Conservation (phyloP, 2,888 invertebrate genomes). For the Lithophane semibrunnea region DNA sequence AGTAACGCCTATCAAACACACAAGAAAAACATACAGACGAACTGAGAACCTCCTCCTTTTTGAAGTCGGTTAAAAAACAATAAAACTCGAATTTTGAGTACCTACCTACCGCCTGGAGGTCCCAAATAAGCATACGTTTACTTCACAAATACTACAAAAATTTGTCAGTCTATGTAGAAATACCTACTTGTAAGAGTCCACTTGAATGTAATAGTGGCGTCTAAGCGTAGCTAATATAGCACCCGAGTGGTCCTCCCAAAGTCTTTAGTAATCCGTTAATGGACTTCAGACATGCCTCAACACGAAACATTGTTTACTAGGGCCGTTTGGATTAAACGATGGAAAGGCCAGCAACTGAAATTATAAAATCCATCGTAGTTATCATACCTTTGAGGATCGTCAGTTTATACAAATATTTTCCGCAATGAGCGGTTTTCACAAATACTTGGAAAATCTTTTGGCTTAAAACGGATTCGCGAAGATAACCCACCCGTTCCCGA, state of each 20-base stretch:
- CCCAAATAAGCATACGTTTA: background rate
- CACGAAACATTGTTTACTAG: slow-evolving; percentile 21
- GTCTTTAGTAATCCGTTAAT: slow-evolving; percentile 55
- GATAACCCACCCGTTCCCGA: slow-evolving; percentile 38
- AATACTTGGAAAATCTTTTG: slow-evolving; percentile 46
- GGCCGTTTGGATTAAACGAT: background rate
- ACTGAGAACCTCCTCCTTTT: too few relatives aligned
- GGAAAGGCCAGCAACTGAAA: background rate
- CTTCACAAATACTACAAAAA: too few relatives aligned
- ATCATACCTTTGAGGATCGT: slow-evolving; percentile 13
- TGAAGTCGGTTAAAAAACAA: too few relatives aligned
- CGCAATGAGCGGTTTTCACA: slow-evolving; percentile 5
- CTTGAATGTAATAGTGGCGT: slow-evolving; percentile 21
- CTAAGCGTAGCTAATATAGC: slow-evolving; percentile 18
- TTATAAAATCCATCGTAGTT: slow-evolving; percentile 19
- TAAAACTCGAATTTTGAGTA: background rate
- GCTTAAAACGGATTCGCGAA: slow-evolving; percentile 38
- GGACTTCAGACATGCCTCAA: slow-evolving; percentile 31
- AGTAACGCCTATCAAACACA: too few relatives aligned
- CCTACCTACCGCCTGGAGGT: background rate
- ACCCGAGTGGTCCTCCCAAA: slow-evolving; percentile 21
- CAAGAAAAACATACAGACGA: too few relatives aligned
- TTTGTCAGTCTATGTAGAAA: background rate
- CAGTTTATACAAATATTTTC: slow-evolving; percentile 6
- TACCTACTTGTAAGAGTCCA: background rate